These are phyloP conservation scores for Euplexia lucipara DNA, from an alignment of 2,888 invertebrate species.

Conservation along the genomic window DNA sequence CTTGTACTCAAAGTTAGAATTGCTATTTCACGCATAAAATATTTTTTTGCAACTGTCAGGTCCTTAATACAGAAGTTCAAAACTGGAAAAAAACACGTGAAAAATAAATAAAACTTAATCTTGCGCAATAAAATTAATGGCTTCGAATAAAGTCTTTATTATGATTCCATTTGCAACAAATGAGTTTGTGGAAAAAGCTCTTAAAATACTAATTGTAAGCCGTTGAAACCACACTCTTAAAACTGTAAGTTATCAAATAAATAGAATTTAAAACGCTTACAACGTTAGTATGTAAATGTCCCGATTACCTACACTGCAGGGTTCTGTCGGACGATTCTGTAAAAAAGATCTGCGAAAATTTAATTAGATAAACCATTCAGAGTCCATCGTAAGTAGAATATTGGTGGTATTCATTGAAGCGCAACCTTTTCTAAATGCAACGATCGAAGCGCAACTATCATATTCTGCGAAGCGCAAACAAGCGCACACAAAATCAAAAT, in stretches of 20 bases:
- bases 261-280: slow-evolving; percentile 18
- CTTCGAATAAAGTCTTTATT: slow-evolving; percentile 34
- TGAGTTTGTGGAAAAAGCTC: slow-evolving; percentile 23
- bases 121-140: slow-evolving; percentile 2
- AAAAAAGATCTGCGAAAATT: neutral
- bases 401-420: too few relatives aligned
- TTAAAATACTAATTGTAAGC: slow-evolving; percentile 39
- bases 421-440: too few relatives aligned
- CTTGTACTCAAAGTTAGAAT: too few relatives aligned
- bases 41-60: neutral
- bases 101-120: slow-evolving; percentile 19
- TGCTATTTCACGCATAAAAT: too few relatives aligned
- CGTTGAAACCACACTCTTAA: slow-evolving; percentile 24
- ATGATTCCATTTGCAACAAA: slow-evolving; percentile 49
- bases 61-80: neutral
- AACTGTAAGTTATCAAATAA: slow-evolving; percentile 38
- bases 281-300: slow-evolving; percentile 3
- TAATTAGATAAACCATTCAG: too few relatives aligned
- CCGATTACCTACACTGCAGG: neutral
- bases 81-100: slow-evolving; percentile 3
- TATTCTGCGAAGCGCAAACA: too few relatives aligned
- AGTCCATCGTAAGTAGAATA: too few relatives aligned
- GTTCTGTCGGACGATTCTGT: too few relatives aligned
- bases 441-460: too few relatives aligned
- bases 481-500: too few relatives aligned